phyloP scores from a whole-genome alignment of 92 coral and sea anemone genomes.

The Hydrozoanthus gracilis region DNA sequence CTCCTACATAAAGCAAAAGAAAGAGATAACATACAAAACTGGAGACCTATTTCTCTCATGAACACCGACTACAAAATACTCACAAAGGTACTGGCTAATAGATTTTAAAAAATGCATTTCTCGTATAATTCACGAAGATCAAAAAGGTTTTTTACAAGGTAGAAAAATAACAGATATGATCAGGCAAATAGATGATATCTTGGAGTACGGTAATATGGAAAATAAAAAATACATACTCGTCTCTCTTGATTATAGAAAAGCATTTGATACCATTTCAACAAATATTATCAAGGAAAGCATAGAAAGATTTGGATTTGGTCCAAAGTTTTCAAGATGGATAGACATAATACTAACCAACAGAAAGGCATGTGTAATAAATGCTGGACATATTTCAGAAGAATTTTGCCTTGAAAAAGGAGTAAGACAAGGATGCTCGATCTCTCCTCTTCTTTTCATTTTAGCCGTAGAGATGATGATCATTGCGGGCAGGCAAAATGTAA shows the following conservation, averaged over 20 bases:
- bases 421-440: slow-evolving; percentile 13
- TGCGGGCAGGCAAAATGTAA: slow-evolving; percentile 22
- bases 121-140: slow-evolving; percentile 4
- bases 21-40: slow-evolving; percentile 23
- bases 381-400: slow-evolving; percentile 23
- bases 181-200: slow-evolving; percentile 20
- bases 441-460: slow-evolving; percentile 16
- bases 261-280: slow-evolving; percentile 21
- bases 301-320: slow-evolving; percentile 14
- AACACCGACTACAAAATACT: slow-evolving; percentile 25
- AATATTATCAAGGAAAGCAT: slow-evolving; percentile 17
- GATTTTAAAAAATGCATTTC: slow-evolving; percentile 9
- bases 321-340: slow-evolving; percentile 11
- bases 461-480: slow-evolving; percentile 19
- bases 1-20: slow-evolving; percentile 19
- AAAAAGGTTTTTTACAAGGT: slow-evolving; percentile 5
- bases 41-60: slow-evolving; percentile 21
- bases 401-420: slow-evolving; percentile 22
- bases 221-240: slow-evolving; percentile 18
- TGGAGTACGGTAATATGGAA: slow-evolving; percentile 5
- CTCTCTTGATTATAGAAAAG: slow-evolving; percentile 15
- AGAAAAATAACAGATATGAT: slow-evolving; percentile 23
- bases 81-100: slow-evolving; percentile 23
- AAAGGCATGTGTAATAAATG: slow-evolving; percentile 21
- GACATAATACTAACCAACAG: slow-evolving; percentile 9